Evolutionary conservation across 1,140 invertebrate species (phyloP).

Genomic region (Diuraphis noxia): DNA sequence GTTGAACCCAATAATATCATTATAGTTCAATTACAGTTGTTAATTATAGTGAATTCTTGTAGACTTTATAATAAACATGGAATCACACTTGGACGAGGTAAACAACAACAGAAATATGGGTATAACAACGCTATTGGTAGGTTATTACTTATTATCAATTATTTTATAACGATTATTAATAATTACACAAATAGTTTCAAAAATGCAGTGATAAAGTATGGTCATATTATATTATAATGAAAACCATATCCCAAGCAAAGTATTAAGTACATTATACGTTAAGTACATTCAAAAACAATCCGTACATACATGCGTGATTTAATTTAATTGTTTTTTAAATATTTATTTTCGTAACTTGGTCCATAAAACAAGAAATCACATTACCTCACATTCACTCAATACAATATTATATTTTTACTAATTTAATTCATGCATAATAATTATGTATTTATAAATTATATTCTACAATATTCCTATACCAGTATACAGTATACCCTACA

Average conservation of each 20-base stretch:
- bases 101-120: conserved; percentile 46
- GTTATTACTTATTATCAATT: background rate
- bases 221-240: background rate
- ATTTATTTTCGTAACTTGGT: background rate
- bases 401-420: background rate
- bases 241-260: no score
- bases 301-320: background rate
- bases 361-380: background rate
- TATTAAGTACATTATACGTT: no score
- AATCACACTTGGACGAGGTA: conserved; percentile 16
- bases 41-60: background rate
- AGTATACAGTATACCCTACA: no score
- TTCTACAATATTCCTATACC: background rate
- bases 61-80: background rate
- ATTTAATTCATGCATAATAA: background rate
- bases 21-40: background rate
- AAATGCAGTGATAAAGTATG: background rate
- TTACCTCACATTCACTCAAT: background rate
- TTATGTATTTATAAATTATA: background rate
- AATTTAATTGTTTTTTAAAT: background rate
- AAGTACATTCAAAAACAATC: background rate
- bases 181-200: background rate
- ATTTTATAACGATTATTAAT: background rate
- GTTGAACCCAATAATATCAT: background rate
- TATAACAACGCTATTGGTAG: conserved; percentile 28